Conservation (phyloP, 2,888 invertebrate species). For the Synergus japonicus region DNA sequence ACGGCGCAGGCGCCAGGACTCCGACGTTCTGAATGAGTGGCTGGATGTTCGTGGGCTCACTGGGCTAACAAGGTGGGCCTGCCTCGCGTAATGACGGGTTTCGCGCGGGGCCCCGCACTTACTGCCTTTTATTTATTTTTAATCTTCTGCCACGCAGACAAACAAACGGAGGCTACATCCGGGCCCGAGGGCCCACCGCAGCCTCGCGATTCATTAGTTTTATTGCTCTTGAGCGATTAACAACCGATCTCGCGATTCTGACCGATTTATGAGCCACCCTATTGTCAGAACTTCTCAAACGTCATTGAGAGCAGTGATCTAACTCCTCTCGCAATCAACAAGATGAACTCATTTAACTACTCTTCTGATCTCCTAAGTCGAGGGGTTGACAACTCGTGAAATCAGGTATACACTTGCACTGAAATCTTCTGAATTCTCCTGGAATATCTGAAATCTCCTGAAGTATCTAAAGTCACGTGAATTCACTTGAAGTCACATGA, state of each 20-base stretch:
- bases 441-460: no score
- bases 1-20: slow-evolving; percentile 75
- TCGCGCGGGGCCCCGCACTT: slow-evolving; percentile 76
- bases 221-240: slow-evolving; percentile 61
- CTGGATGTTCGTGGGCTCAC: slow-evolving; percentile 69
- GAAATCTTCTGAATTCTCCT: no score
- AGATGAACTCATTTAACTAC: background rate
- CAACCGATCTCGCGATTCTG: slow-evolving; percentile 53
- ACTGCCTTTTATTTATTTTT: slow-evolving; percentile 77
- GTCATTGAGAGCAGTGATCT: background rate
- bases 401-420: no score
- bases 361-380: no score
- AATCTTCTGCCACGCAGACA: slow-evolving; percentile 66
- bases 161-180: slow-evolving; percentile 71
- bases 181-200: slow-evolving; percentile 67
- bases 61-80: slow-evolving; percentile 77
- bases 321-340: slow-evolving; percentile 5
- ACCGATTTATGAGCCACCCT: slow-evolving; percentile 43
- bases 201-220: slow-evolving; percentile 69
- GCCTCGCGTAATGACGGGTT: slow-evolving; percentile 77
- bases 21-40: slow-evolving; percentile 71
- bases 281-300: slow-evolving; percentile 29
- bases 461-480: no score
- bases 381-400: no score
- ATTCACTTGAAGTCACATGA: no score